These are phyloP conservation scores for Siniperca knerii DNA, from an alignment of 2,113 vertebrate species.

Conservation along the genomic window DNA sequence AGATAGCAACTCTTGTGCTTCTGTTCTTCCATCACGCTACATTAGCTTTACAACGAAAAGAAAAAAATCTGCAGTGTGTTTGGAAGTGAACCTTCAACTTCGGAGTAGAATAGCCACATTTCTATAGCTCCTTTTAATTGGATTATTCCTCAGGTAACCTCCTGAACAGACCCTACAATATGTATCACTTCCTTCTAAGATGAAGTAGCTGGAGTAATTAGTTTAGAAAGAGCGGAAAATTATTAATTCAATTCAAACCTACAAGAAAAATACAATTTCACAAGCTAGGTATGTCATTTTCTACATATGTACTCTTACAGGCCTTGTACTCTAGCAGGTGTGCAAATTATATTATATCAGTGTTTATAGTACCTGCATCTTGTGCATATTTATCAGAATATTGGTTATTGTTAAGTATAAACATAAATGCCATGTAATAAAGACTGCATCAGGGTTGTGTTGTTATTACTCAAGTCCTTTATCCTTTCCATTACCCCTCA, in stretches of 20 bases:
- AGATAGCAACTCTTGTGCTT: conserved; percentile 43
- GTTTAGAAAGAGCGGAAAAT: background rate
- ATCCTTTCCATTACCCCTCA: conserved; percentile 37
- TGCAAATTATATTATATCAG: background rate
- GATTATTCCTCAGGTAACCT: conserved; percentile 30
- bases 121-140: background rate
- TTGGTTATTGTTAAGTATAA: conserved; percentile 5
- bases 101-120: background rate
- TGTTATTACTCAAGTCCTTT: conserved; percentile 25
- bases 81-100: conserved; percentile 35
- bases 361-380: background rate
- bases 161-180: background rate
- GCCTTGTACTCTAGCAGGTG: background rate
- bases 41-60: conserved; percentile 33
- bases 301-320: background rate
- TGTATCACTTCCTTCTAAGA: background rate
- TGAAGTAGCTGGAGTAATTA: conserved; percentile 11
- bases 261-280: background rate
- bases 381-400: background rate
- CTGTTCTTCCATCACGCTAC: conserved; percentile 65
- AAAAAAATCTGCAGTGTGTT: background rate
- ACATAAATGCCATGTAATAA: conserved; percentile 19
- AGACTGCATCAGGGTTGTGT: conserved; percentile 22
- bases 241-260: background rate
- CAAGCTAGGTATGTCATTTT: background rate